A percentile compares a stretch with the other conserved stretches of the same genome.
These are phyloP conservation scores for Saguinus imperator DNA, from an alignment of 2,113 vertebrate species.

Conservation along the genomic window DNA sequence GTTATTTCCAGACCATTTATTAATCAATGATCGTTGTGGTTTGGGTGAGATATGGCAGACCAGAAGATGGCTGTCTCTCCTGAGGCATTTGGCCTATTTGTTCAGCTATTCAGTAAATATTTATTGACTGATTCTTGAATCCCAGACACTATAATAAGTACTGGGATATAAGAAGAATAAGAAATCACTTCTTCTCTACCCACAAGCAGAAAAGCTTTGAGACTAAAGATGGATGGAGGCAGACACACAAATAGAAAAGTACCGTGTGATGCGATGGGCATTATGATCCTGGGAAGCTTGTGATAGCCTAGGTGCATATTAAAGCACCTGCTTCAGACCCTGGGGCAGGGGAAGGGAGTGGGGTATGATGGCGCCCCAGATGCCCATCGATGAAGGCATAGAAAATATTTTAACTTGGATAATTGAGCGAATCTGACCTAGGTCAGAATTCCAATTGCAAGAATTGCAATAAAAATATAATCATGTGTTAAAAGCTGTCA, in stretches of 20 bases:
- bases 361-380: neutral
- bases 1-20: neutral
- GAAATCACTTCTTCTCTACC: neutral
- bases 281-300: fast-evolving
- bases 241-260: neutral
- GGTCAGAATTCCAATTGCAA: neutral
- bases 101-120: neutral
- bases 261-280: fast-evolving
- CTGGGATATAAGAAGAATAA: neutral
- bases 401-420: neutral
- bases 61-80: neutral
- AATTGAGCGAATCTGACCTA: neutral
- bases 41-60: neutral
- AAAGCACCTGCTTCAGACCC: neutral
- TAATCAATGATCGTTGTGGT: neutral
- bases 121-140: neutral
- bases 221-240: neutral
- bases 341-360: too few relatives aligned
- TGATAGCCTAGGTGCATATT: fast-evolving
- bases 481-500: neutral
- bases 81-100: neutral
- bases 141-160: neutral
- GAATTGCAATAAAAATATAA: neutral
- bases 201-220: neutral
- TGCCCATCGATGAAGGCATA: neutral